Percentiles rank a stretch among this genome's conserved stretches.
phyloP scores from a whole-genome alignment of 2,797 vertebrate genomes.

The Lagorchestes hirsutus region DNA sequence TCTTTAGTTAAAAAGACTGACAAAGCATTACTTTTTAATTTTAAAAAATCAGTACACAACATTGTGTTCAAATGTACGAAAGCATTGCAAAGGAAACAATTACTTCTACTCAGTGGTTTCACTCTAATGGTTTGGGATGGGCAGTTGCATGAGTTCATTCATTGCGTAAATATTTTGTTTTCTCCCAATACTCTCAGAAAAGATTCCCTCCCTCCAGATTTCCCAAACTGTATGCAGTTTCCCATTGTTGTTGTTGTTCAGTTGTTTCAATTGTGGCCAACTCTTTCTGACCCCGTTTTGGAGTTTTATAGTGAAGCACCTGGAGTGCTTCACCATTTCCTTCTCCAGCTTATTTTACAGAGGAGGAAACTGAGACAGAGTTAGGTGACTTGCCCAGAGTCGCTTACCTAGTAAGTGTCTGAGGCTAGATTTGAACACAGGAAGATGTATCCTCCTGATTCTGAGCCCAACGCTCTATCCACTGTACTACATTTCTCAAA shows the following conservation, averaged over 20 bases:
- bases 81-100: constrained; percentile 60
- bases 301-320: background rate
- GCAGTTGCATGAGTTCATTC: constrained; percentile 43
- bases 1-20: constrained; percentile 6
- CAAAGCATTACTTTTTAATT: constrained; percentile 22
- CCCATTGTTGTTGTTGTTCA: background rate
- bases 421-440: background rate
- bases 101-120: constrained; percentile 45
- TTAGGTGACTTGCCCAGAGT: background rate
- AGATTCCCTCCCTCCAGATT: constrained; percentile 12
- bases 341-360: background rate
- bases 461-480: background rate
- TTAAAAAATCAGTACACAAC: constrained; percentile 36
- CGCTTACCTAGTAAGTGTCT: background rate
- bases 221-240: constrained; percentile 30
- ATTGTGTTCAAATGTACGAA: constrained; percentile 48
- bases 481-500: background rate
- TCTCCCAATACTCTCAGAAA: constrained; percentile 31
- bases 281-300: background rate
- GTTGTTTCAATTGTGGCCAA: background rate
- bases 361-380: background rate
- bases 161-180: constrained; percentile 63
- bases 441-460: background rate
- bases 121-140: constrained; percentile 27
- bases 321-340: background rate